Percentiles rank a stretch among this genome's conserved stretches.
phyloP scores from a whole-genome alignment of 1,140 invertebrate genomes.

The Oscheius sp. region DNA sequence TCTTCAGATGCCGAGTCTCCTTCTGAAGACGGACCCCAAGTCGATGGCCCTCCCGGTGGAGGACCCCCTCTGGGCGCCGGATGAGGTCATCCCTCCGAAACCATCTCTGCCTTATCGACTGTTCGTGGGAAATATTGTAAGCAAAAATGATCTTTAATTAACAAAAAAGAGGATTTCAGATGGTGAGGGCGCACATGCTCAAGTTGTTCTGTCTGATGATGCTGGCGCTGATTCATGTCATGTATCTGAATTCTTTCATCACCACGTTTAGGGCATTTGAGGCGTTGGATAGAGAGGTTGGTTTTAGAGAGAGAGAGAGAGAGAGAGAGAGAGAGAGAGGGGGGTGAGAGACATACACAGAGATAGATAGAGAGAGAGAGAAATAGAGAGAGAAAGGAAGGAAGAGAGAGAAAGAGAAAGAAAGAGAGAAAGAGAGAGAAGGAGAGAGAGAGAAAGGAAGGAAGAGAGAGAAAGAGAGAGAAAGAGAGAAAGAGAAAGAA shows the following conservation, averaged over 20 bases:
- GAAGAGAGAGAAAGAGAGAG: too few relatives aligned
- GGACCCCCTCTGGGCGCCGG: background rate
- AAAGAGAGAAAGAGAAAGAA: too few relatives aligned
- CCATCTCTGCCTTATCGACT: background rate
- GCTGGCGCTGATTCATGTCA: constrained; percentile 18
- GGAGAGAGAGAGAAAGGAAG: too few relatives aligned
- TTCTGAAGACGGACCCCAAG: background rate
- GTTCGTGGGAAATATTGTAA: background rate
- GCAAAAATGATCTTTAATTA: too few relatives aligned
- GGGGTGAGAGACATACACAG: too few relatives aligned
- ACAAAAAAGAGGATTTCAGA: background rate
- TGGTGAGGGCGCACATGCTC: constrained; percentile 1
- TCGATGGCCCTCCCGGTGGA: background rate
- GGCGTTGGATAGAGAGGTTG: background rate
- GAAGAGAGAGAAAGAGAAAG: too few relatives aligned
- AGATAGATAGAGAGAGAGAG: too few relatives aligned
- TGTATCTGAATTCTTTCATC: constrained; percentile 26
- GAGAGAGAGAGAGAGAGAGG: too few relatives aligned
- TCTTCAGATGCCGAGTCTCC: background rate
- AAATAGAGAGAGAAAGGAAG: too few relatives aligned
- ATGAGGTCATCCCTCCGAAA: background rate
- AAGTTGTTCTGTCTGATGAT: constrained; percentile 16
- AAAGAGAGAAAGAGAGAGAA: too few relatives aligned
- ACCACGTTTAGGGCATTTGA: constrained; percentile 15
- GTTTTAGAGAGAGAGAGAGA: too few relatives aligned